phyloP scores from a whole-genome alignment of 2,797 vertebrate species.

The Gambelia wislizenii region DNA sequence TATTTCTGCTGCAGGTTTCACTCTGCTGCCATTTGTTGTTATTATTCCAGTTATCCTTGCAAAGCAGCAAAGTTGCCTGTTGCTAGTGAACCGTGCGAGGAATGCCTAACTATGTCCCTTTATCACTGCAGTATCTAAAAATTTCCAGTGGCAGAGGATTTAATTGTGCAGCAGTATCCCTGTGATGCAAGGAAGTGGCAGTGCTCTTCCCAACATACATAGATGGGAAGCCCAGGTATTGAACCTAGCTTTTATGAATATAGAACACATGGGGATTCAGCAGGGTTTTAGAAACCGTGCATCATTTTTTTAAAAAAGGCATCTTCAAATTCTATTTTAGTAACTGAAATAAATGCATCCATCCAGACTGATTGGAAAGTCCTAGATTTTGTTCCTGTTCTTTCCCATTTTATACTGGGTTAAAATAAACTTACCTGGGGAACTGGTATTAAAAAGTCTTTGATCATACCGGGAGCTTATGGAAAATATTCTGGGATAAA shows the following conservation, averaged over 20 bases:
- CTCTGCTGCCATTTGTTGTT: constrained; percentile 26
- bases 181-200: background rate
- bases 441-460: too few species aligned
- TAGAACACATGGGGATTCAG: background rate
- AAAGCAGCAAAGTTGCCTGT: constrained; percentile 27
- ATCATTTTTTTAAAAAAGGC: too few species aligned
- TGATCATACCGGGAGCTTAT: too few species aligned
- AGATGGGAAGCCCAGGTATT: background rate
- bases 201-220: background rate
- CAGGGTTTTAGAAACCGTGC: background rate
- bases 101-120: constrained; percentile 15
- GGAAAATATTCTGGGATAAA: too few species aligned
- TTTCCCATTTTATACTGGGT: too few species aligned
- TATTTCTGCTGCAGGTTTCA: constrained; percentile 9
- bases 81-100: constrained; percentile 8
- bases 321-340: background rate
- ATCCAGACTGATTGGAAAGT: too few species aligned
- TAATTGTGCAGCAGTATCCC: background rate
- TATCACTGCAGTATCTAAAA: constrained; percentile 16
- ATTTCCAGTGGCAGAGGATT: background rate
- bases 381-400: too few species aligned
- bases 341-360: background rate
- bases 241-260: background rate
- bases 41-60: constrained; percentile 17
- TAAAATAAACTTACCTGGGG: too few species aligned